These are phyloP conservation scores for Notiomystis cincta DNA, from an alignment of 2,113 vertebrate species.

Conservation along the genomic window DNA sequence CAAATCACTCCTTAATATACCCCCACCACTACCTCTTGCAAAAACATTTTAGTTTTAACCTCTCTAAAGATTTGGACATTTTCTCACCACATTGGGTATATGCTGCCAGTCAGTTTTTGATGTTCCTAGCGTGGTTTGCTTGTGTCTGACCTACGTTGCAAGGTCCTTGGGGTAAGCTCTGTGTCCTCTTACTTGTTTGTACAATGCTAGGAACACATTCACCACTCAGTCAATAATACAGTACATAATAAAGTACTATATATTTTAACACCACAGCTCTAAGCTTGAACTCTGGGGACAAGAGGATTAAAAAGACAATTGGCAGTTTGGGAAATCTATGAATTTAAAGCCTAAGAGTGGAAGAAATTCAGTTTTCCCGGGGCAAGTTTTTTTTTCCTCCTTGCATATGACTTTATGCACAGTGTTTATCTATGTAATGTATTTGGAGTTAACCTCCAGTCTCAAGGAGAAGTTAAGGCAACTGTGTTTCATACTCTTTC, in stretches of 20 bases:
- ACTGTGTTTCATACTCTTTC: neutral
- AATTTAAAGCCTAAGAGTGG: neutral
- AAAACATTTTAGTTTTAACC: neutral
- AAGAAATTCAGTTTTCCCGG: neutral
- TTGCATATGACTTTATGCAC: neutral
- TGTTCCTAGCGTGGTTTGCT: neutral
- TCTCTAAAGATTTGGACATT: neutral
- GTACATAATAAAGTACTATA: neutral
- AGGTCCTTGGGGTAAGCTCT: neutral
- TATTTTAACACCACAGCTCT: neutral
- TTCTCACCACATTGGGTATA: neutral
- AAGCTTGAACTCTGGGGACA: neutral
- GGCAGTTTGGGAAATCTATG: neutral
- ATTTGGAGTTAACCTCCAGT: neutral
- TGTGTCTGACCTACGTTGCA: neutral
- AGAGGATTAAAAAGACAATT: neutral
- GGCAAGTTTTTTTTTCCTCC: neutral
- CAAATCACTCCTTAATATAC: neutral
- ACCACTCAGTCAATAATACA: neutral
- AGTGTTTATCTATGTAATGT: neutral
- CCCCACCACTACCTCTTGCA: fast-evolving
- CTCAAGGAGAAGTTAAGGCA: neutral
- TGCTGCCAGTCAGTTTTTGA: neutral
- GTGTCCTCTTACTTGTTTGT: neutral
- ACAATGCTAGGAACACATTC: neutral